Evolutionary conservation across 1,140 invertebrate genomes (phyloP), one percentile per base, ranked within the genome.

Genomic region (Ceratina australensis): DNA sequence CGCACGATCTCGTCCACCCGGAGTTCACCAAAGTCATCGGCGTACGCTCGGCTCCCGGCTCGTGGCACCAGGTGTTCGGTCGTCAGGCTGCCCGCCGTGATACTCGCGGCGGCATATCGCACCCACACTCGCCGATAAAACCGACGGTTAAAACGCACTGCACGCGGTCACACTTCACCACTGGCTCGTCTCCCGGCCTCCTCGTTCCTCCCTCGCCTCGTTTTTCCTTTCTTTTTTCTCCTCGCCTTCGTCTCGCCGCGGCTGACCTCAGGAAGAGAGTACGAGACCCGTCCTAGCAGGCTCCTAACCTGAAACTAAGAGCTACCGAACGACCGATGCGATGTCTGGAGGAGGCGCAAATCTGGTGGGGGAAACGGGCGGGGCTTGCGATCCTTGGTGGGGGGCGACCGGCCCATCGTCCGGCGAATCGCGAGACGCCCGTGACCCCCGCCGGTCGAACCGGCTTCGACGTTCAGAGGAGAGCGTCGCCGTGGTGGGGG

Each of bases 291-390:
- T 92, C 86, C 91, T 90, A 91, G 88, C 91, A 92, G 92, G 92
- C 92, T 92, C 89, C 92, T 92, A 92, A 93, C 91, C 92, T 92
- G 91, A 92, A 92, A 92, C 91, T 92, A 92, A 92, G 90, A 92
- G 92, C 91, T 91, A 91, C 87, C 89, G 89, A 90, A 92, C 87
- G 88, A 89, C 88, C 87, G 91, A 93, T 93, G 89, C 89, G 89
- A 89, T 89, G 89, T 81, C 87, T 91, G 90, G 89, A 91, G 90
- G 92, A 91, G 91, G 90, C 85, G 87, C 90, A 86, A 69, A 52
- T 50, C 18, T 13, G 68, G 66, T 76, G 90, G 86, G 86, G 91
- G 90, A 79, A 77, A 83, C 79, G 84, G 88, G 87, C 83, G 91
- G 87, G 50, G 84, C 75, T 54, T 33, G 4, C 0, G 15, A 49